Evolutionary conservation across 2,113 vertebrate species (phyloP), one percentile per base, ranked within the genome.

Genomic region (Myrmophylax atrothorax): DNA sequence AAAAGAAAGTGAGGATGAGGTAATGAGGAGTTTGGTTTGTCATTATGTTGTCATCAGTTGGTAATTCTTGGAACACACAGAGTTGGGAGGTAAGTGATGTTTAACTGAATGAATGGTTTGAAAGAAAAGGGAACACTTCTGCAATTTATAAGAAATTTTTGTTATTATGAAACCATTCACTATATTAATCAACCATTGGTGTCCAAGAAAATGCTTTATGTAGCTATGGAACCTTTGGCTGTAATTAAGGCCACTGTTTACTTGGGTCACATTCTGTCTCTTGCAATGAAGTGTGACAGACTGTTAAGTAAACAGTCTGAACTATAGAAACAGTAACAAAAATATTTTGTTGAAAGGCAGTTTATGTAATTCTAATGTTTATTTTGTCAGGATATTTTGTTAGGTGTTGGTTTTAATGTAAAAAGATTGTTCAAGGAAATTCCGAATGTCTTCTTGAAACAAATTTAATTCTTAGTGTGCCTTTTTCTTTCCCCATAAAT

Each of bases 1-100:
- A 92, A 98, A 98, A 35, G 98, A 98, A 63, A 98, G 98, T 33
- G 98, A 98, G 67, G 98, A 99, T 40, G 98, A 98, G 94, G 98
- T 98, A 97, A 94, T 76, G 25, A 72, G 11, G 16, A 1, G 2
- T 16, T 55, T 62, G 5, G 9, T 40, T 52, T 52, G 29, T 66
- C 18, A 8, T 49, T 47, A 23, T 37, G 26, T 85, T 46, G 33
- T 58, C 70, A 24, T 10, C 1, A 7, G 3, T 20, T 37, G 55
- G 14, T 84, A 46, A 29, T 38, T 80, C 29, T 66, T 80, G 28
- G 31, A 86, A 78, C 18, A 14, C 0, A 0, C 4, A 25, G 38
- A 68, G 16, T 8, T 62, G 33, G 6, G 2, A 9, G 25, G 3
- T 37, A 50, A 68, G 18, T 68, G 19, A 9, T 82, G 3, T 31